Evolutionary conservation across 2,888 invertebrate species (phyloP).

Genomic region (Habroteleia sp.): DNA sequence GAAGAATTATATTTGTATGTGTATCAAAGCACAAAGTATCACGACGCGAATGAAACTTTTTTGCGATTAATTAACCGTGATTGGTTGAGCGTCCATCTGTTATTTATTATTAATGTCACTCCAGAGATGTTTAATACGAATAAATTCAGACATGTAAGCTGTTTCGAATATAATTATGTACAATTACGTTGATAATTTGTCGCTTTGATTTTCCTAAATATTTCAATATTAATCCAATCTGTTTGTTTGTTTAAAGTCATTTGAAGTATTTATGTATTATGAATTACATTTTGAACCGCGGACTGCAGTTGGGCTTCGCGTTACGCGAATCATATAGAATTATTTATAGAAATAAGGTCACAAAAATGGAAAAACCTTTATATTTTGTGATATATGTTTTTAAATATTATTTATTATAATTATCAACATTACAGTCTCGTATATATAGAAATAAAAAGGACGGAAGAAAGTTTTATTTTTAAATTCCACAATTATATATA

Average conservation of each 20-base stretch:
- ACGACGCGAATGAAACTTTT: slow-evolving; percentile 25
- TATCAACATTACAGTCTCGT: too few relatives aligned
- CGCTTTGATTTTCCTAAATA: slow-evolving; percentile 57
- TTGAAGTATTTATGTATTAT: slow-evolving; percentile 43
- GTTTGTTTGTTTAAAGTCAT: slow-evolving; percentile 24
- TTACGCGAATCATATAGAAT: too few relatives aligned
- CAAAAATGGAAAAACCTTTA: too few relatives aligned
- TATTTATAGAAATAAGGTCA: too few relatives aligned
- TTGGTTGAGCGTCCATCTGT: slow-evolving; percentile 41
- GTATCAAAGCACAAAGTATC: neutral
- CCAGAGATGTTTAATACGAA: slow-evolving; percentile 54
- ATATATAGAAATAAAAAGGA: too few relatives aligned
- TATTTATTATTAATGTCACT: slow-evolving; percentile 50
- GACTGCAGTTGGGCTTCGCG: too few relatives aligned
- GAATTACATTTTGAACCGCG: too few relatives aligned
- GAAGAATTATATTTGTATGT: neutral
- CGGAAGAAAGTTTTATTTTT: too few relatives aligned
- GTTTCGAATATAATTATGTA: slow-evolving; percentile 58
- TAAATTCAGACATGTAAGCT: slow-evolving; percentile 55
- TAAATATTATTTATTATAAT: too few relatives aligned
- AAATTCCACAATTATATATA: too few relatives aligned
- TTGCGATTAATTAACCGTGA: slow-evolving; percentile 50
- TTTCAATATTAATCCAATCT: slow-evolving; percentile 43
- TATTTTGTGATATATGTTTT: too few relatives aligned
- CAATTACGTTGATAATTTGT: slow-evolving; percentile 60